These are phyloP conservation scores for Novumbra hubbsi DNA, from an alignment of 2,797 vertebrate genomes.

Conservation along the genomic window DNA sequence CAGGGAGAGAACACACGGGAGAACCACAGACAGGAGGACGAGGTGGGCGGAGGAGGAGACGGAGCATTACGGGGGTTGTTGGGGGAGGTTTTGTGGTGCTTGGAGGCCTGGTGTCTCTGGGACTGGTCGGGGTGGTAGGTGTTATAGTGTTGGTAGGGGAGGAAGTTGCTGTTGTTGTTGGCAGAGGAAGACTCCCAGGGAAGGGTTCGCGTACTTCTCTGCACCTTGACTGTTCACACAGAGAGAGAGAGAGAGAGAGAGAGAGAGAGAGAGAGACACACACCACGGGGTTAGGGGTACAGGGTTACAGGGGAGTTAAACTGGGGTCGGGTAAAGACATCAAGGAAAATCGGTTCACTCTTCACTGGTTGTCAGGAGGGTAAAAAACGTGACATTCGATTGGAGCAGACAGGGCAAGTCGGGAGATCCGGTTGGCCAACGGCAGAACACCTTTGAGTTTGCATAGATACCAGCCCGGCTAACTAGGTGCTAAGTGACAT, in stretches of 20 bases:
- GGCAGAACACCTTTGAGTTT: background rate
- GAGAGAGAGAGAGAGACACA: constrained; percentile 40
- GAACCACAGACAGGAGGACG: background rate
- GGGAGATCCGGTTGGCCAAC: background rate
- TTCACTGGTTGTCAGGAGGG: background rate
- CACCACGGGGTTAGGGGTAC: background rate
- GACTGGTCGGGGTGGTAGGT: constrained; percentile 88
- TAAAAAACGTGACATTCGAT: background rate
- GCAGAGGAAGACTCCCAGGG: constrained; percentile 80
- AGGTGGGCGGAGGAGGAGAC: constrained; percentile 51
- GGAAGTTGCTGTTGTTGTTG: constrained; percentile 78
- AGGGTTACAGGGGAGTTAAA: background rate
- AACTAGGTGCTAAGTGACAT: no score
- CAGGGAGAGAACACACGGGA: background rate
- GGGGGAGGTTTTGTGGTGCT: constrained; percentile 76
- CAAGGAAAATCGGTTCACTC: background rate
- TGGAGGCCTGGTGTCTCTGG: constrained; percentile 71
- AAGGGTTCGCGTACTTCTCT: constrained; percentile 88
- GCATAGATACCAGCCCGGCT: background rate
- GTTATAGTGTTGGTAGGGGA: constrained; percentile 90
- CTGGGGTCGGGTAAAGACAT: background rate
- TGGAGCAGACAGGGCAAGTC: background rate
- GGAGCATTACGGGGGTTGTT: constrained; percentile 82
- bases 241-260: constrained; percentile 34
- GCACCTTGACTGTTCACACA: constrained; percentile 89